phyloP scores from a whole-genome alignment of 2,113 vertebrate species.

The Cygnus buccinator region DNA sequence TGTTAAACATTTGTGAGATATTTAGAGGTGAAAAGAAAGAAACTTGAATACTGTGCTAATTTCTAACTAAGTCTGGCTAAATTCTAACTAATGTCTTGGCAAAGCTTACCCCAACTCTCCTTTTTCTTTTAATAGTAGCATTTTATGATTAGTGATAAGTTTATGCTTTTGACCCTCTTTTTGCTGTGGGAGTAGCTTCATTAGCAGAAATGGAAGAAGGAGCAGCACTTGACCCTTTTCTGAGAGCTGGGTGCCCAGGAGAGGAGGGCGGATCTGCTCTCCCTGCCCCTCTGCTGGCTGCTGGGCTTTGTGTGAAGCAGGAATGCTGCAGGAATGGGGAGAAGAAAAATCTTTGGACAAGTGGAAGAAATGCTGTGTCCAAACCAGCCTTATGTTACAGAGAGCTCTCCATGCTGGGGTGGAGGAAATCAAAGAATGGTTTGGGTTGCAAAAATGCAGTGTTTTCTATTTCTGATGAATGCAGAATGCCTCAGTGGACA shows the following conservation, averaged over 20 bases:
- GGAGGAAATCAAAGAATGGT: neutral
- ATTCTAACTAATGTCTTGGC: constrained; percentile 1
- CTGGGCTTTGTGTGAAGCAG: neutral
- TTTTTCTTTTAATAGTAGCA: constrained; percentile 1
- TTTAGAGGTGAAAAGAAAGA: neutral
- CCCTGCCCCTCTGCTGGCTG: neutral
- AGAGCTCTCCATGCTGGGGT: neutral
- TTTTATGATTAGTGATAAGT: neutral
- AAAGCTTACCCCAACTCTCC: neutral
- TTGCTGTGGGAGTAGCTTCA: neutral
- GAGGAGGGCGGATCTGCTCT: neutral
- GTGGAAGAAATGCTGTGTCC: neutral
- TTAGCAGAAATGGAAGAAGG: neutral
- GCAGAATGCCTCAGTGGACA: neutral
- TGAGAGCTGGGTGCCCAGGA: fast-evolving
- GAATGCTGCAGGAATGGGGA: neutral
- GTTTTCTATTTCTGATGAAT: neutral
- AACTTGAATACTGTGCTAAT: neutral
- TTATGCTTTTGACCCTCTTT: neutral
- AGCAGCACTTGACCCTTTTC: neutral
- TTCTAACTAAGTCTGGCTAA: constrained; percentile 2
- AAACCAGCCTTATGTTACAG: neutral
- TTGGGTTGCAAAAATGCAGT: too few species aligned
- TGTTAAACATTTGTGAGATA: neutral
- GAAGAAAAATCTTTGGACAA: neutral